Evolutionary conservation across 2,797 vertebrate genomes (phyloP), one percentile per base, ranked within the genome.

Genomic region (Hirundo rustica): DNA sequence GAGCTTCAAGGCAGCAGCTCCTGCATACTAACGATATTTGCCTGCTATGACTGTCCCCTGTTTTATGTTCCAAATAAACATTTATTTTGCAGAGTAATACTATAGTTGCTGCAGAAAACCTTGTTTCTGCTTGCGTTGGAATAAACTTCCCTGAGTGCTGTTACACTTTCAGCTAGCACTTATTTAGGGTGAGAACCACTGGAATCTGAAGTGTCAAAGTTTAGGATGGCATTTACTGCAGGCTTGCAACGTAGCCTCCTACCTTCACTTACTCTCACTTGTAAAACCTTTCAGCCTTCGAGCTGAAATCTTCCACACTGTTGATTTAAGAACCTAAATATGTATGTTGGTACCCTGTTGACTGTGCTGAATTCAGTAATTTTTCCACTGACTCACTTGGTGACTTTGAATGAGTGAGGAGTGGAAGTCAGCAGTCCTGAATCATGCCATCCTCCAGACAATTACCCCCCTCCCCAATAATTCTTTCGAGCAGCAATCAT

Each of bases 381-480:
- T 96, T 95, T 96, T 93, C 79, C 91, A 95, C 70, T 94, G 96
- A 97, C 89, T 97, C 95, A 95, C 87, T 55, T 5, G 11, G 75
- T 94, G 93, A 94, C 85, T 93, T 94, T 58, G 86, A 89, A 85
- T 89, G 85, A 97, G 72, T 61, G 79, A 89, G 79, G 62, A 93
- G 30, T 88, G 19, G 88, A 95, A 96, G 57, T 91, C 85, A 89
- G 89, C 78, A 68, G 61, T 84, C 91, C 70, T 96, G 96, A 96
- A 91, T 97, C 95, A 96, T 48, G 27, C 78, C 72, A 34, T 93
- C 65, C 91, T 94, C 83, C 83, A 86, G 88, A 95, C 80, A 81
- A 81, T 88, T 86, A 61, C 70, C 70, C 82, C 86, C 44, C 73
- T 76, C 79, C 64, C 70, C 8, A 5, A 75, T 89, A 88, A 80